These are phyloP conservation scores for Trypoxylon attenuatum DNA, from an alignment of 2,888 invertebrate genomes.

Conservation along the genomic window DNA sequence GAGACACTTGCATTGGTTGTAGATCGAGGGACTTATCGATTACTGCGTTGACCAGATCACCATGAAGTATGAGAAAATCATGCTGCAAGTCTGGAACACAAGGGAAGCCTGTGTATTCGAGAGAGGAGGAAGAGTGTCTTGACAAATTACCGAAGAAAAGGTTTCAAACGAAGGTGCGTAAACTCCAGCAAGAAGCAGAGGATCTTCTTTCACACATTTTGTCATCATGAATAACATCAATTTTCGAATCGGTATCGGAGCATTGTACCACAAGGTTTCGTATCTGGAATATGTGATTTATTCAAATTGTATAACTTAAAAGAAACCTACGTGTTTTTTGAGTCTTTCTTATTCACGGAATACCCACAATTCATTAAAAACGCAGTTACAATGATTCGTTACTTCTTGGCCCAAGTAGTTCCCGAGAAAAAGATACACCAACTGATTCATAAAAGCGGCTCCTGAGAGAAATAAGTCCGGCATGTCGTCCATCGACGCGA, in stretches of 20 bases:
- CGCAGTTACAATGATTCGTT: neutral
- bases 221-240: conserved; percentile 17
- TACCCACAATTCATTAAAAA: conserved; percentile 1
- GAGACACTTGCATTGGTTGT: too few relatives aligned
- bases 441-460: neutral
- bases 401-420: neutral
- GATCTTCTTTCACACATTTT: conserved; percentile 1
- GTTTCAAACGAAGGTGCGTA: conserved; percentile 8
- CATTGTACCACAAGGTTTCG: conserved; percentile 19
- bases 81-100: neutral
- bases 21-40: too few relatives aligned
- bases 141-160: conserved; percentile 22
- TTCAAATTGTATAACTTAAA: neutral
- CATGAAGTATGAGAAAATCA: neutral
- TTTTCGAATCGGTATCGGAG: conserved; percentile 15
- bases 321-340: neutral
- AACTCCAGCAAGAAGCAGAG: conserved; percentile 11
- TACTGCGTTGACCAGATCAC: neutral
- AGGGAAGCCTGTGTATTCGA: too few relatives aligned
- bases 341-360: too few relatives aligned
- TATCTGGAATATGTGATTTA: conserved; percentile 23
- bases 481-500: neutral
- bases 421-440: neutral
- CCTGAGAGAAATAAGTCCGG: neutral
- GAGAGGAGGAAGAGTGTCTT: too few relatives aligned